Conservation (phyloP, 2,797 vertebrate genomes). For the Falco columbarius region DNA sequence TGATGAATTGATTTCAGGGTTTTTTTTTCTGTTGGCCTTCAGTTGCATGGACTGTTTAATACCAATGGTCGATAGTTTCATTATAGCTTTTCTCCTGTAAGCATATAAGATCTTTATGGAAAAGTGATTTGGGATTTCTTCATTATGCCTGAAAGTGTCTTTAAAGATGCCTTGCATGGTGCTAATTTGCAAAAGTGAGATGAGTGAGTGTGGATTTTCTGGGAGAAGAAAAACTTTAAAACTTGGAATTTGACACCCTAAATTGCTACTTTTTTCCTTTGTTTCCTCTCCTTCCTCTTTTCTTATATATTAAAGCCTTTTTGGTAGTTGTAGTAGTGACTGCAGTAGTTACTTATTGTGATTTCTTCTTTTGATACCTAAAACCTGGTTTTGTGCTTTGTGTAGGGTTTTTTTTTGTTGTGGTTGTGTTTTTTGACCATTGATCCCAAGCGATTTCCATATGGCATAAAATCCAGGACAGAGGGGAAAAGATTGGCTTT, state of each 20-base stretch:
- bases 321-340: neutral
- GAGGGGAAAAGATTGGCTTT: neutral
- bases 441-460: neutral
- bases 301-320: neutral
- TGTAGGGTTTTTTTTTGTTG: neutral
- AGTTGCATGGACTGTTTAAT: neutral
- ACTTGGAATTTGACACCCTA: neutral
- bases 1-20: neutral
- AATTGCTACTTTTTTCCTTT: neutral
- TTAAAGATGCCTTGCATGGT: neutral
- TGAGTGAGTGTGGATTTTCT: neutral
- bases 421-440: neutral
- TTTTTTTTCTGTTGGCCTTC: neutral
- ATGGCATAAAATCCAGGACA: neutral
- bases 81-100: neutral
- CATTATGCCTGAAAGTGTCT: neutral
- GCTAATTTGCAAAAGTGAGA: neutral
- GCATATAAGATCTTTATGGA: neutral
- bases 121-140: conserved; percentile 2
- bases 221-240: neutral
- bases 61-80: neutral
- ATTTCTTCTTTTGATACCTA: neutral
- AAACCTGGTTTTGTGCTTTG: neutral
- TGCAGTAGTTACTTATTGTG: neutral
- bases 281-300: neutral